Conservation (phyloP, 1,140 invertebrate species). For the Catajapyx aquilonaris region DNA sequence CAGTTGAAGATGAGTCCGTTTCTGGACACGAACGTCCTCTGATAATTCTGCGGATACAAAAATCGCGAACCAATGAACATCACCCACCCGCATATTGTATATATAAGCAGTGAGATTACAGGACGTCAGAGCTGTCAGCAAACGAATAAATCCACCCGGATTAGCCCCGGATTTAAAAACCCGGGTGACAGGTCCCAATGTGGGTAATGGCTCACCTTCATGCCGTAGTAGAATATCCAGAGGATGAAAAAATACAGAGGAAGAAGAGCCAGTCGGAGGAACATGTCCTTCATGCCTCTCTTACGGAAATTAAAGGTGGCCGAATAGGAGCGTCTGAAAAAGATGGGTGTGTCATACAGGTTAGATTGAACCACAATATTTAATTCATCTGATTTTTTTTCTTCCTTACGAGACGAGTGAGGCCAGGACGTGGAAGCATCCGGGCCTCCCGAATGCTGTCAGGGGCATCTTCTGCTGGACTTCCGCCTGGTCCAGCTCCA, state of each 20-base stretch:
- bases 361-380: too few species aligned
- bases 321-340: slow-evolving; percentile 43
- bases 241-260: slow-evolving; percentile 55
- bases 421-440: slow-evolving; percentile 41
- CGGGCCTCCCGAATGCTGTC: slow-evolving; percentile 44
- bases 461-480: slow-evolving; percentile 35
- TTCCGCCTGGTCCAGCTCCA: slow-evolving; percentile 11
- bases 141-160: too few species aligned
- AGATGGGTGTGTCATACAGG: too few species aligned
- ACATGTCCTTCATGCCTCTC: slow-evolving; percentile 45
- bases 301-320: slow-evolving; percentile 54
- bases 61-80: too few species aligned
- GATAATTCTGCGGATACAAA: slow-evolving; percentile 29
- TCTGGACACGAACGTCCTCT: slow-evolving; percentile 48
- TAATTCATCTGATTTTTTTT: slow-evolving; percentile 2
- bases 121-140: too few species aligned
- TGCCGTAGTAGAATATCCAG: slow-evolving; percentile 54
- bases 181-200: too few species aligned
- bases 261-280: slow-evolving; percentile 44
- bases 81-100: too few species aligned
- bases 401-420: slow-evolving; percentile 51
- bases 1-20: slow-evolving; percentile 65
- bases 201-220: too few species aligned
- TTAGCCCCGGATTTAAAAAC: too few species aligned
- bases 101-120: too few species aligned